Base-by-base conservation (phyloP, 1,140 invertebrate genomes). In the Cepaea nemoralis region DNA sequence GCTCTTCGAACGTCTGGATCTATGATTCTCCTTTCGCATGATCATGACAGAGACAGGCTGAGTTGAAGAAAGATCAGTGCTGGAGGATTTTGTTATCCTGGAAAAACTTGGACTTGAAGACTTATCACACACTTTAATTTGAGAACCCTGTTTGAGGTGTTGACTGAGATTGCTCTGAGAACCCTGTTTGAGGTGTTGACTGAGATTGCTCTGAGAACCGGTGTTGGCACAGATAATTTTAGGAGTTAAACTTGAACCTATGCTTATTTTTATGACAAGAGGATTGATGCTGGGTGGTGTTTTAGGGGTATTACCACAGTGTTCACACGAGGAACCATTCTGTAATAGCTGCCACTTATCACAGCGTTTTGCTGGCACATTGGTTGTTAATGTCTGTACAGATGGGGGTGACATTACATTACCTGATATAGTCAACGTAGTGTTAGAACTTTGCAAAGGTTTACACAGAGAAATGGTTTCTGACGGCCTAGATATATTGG, bases 31-130 rank as follows among this genome's bases (percentile, higher is more conserved):
- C 31, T 80, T 80, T 1, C 59, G 55, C 78, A 80, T 71, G 5
- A 80, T 40, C 78, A 80, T 80, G 12, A 80, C 69, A 48, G 78
- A 80, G 8, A 80, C 69, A 42, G 67, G 45, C 22, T 73, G 50
- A 19, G 45, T 50, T n/a, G n/a, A n/a, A 19, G 78, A 80, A 59
- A n/a, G 27, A 31, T 59, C 48, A 37, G 48, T 35, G 24, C 1
- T 31, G 12, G 31, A 19, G 37, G 19, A 16, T n/a, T 8, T 39
- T 19, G 39, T 12, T 39, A 0, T 22, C 35, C 75, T 55, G 2
- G 75, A 24, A 33, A n/a, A n/a, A n/a, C n/a, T n/a, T n/a, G n/a
- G n/a, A n/a, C n/a, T n/a, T n/a, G n/a, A n/a, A n/a, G n/a, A n/a
- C n/a, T n/a, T n/a, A n/a, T n/a, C n/a, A n/a, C n/a, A n/a, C n/a